Percentiles rank a stretch among this genome's conserved stretches.
Conservation (phyloP, 37 sponge, comb jelly and placozoan genomes). For the Cladorhizidae sp. region DNA sequence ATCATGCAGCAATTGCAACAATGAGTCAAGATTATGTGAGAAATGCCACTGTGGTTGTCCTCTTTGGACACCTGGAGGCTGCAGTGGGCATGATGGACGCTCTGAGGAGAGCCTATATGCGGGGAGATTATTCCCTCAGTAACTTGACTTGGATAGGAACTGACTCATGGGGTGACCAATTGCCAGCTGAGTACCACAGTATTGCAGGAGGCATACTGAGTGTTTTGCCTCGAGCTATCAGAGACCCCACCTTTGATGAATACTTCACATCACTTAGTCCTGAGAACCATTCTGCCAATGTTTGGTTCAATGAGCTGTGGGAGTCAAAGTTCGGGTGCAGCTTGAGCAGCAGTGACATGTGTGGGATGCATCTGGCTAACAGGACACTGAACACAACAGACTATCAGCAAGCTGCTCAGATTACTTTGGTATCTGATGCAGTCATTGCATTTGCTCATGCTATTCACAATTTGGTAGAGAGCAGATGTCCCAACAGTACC, state of each 20-base stretch:
- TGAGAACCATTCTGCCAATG: slow-evolving; percentile 35
- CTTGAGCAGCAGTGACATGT: no score
- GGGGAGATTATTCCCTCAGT: slow-evolving; percentile 5
- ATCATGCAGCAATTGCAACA: background rate
- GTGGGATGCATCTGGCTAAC: no score
- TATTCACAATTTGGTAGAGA: no score
- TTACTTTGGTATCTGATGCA: no score
- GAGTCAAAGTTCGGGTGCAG: slow-evolving; percentile 42
- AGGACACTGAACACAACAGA: no score
- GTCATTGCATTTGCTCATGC: no score
- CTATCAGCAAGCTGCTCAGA: no score
- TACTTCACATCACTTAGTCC: slow-evolving; percentile 59
- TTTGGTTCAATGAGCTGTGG: slow-evolving; percentile 77
- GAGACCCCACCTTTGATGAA: slow-evolving; percentile 29
- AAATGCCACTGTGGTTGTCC: slow-evolving; percentile 52
- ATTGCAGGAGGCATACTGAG: slow-evolving; percentile 38
- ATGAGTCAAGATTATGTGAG: slow-evolving; percentile 23
- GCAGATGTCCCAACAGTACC: no score
- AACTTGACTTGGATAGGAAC: slow-evolving; percentile 67
- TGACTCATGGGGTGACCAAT: slow-evolving; percentile 75
- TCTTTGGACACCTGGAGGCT: slow-evolving; percentile 54
- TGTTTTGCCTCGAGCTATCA: slow-evolving; percentile 32
- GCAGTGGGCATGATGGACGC: slow-evolving; percentile 42
- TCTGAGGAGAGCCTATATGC: background rate
- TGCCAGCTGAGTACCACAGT: slow-evolving; percentile 12